Evolutionary conservation across 2,888 invertebrate genomes (phyloP), one percentile per base, ranked within the genome.

Genomic region (Phaedon cochleariae): DNA sequence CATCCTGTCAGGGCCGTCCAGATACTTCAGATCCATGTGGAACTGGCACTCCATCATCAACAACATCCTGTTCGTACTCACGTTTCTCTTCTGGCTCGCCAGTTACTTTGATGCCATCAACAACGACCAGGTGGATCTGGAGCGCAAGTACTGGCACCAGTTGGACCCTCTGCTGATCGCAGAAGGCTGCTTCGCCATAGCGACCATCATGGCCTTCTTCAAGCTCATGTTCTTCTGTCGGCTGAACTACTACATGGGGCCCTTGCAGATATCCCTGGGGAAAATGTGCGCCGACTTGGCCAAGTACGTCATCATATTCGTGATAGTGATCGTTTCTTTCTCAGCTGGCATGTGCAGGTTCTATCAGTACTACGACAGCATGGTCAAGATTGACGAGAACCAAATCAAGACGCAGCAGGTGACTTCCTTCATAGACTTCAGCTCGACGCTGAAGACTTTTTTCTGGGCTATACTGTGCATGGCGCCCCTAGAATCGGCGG

Each of bases 381-480:
- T 79, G 79, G 78, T 79, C 2, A 77, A 78, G 62, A 65, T 75
- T 1, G 85, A 86, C 69, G 82, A 83, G 0, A 86, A 86, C 18
- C 89, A 88, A 21, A 85, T 87, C 69, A 87, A 87, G 80, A 87
- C 86, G 26, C 86, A 77, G 37, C 85, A 88, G 83, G 86, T 85
- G 2, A 85, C 86, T 1, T 89, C 88, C 0, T 90, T 90, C 77
- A 86, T 88, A 7, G 86, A 87, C 72, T 85, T 90, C 49, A 69
- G 81, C 3, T 84, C 86, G 12, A 88, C 90, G 0, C 74, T 90
- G 52, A 88, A 88, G 73, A 90, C 90, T 0, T 84, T 90, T 59
- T 91, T 91, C 78, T 91, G 91, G 91, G 89, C 89, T 0, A 80
- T 91, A 21, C 90, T 91, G 74, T 89, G 90, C 73, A 89, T 90